Percentiles rank a stretch among this genome's conserved stretches.
phyloP scores from a whole-genome alignment of 2,888 invertebrate species.

The Aphodius sticticus region DNA sequence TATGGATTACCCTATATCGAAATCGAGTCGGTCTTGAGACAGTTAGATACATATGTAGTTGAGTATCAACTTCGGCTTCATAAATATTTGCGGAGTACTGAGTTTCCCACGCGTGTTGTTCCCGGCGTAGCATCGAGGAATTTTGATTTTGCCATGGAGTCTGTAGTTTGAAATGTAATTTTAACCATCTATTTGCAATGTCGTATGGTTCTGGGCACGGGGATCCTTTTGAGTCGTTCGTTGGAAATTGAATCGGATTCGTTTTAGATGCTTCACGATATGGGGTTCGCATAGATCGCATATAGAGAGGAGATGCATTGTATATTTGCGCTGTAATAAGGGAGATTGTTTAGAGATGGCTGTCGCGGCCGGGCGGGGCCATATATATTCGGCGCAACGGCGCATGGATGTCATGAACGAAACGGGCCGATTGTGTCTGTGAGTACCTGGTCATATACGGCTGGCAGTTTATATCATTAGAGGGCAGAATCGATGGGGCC shows the following conservation, averaged over 20 bases:
- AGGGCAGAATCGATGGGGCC: slow-evolving; percentile 31
- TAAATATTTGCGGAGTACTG: too few relatives aligned
- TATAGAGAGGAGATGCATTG: background rate
- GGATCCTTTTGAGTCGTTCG: background rate
- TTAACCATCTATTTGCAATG: background rate
- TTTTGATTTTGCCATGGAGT: background rate
- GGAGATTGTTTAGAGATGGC: background rate
- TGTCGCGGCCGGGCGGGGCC: background rate
- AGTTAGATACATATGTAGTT: background rate
- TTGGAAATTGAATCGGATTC: background rate
- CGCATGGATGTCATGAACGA: background rate
- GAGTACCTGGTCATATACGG: slow-evolving; percentile 26
- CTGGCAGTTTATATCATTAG: slow-evolving; percentile 30
- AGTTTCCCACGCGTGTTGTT: background rate
- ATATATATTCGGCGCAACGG: background rate
- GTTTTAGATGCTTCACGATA: background rate
- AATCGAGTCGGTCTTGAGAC: background rate
- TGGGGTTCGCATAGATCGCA: background rate
- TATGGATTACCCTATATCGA: too few relatives aligned
- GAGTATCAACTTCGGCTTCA: background rate
- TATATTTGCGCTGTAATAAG: background rate
- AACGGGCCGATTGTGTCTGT: background rate
- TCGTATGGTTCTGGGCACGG: background rate
- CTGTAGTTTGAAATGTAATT: slow-evolving; percentile 4
- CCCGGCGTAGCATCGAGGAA: background rate